Evolutionary conservation across 2,797 vertebrate genomes (phyloP), one percentile per base, ranked within the genome.

Genomic region (Myripristis murdjan): DNA sequence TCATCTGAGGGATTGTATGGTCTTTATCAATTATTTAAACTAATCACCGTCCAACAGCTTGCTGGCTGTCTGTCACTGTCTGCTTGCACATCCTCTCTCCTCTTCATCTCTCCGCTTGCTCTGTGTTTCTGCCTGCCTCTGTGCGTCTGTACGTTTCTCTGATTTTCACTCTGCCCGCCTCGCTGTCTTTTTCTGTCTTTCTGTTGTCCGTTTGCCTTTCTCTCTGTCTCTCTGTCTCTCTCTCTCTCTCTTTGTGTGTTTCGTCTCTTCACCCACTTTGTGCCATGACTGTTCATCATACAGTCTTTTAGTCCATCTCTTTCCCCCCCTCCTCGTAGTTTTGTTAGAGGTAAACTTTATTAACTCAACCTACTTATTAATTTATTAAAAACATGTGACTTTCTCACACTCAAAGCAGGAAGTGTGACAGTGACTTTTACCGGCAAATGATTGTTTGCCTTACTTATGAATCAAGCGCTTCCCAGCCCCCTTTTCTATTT

Each of bases 1-100:
- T 91, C 87, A 89, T 87, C 77, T 77, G 76, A 87, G 77, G 83
- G 76, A 87, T 84, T 83, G 85, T 82, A 47, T 89, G 82, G 85
- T 85, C 91, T 89, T 87, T 79, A 91, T 93, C 77, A 93, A 93
- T 93, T 93, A 93, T 93, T 93, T 84, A 93, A 89, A 85, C 57
- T 87, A 90, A 90, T 90, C 90, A 78, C 69, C 62, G 26, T 79
- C 75, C 74, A 66, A 72, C 69, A 82, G 80, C 84, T 75, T 55
- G 48, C 72, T 60, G 26, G 64, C 77, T 64, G 55, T 80, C 63
- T 67, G 37, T 41, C 46, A 59, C 37, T 77, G 63, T 77, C 68
- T 83, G 66, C 67, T 62, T 78, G 65, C 11, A 7, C 47, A 37
- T 73, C 23, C 28, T 68, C 69, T 82, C 41, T 64, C 37, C 26